Evolutionary conservation across 2,113 vertebrate genomes (phyloP), one percentile per base, ranked within the genome.

Genomic region (Vireo altiloquus): DNA sequence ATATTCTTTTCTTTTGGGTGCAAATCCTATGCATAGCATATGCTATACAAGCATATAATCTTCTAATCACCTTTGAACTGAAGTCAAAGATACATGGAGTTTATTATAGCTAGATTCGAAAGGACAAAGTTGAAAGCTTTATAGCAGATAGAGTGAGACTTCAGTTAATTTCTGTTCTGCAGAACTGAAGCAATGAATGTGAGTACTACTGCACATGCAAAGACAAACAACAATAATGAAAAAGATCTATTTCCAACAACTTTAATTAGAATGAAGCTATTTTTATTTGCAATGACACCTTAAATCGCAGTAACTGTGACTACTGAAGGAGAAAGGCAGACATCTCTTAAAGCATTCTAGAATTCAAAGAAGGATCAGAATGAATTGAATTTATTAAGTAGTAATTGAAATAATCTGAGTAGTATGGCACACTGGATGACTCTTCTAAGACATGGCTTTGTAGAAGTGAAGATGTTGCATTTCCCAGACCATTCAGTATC

Each of bases 81-180:
- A 59, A 85, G 47, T 97, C 42, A 88, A 94, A 77, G 68, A 52
- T 78, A 82, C 15, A 46, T n/a, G 42, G 50, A 35, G 12, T 86
- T 93, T 47, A 78, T 92, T 47, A 59, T 15, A 86, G 40, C 44
- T 94, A 74, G 20, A 56, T 94, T 92, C 52, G 80, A 96, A 90
- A 93, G 95, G 92, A 90, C 95, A 92, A 96, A 94, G 92, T 87
- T 89, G 64, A 90, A 87, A 90, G 78, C 60, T 68, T 83, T 86
- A 60, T 6, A 90, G 60, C 40, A 94, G 65, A 59, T 13, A 35
- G 23, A 71, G 15, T 18, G 46, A 91, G 64, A 63, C 35, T 59
- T 75, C 65, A 40, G 71, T 56, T 78, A n/a, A 59, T 70, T 90
- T 78, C 56, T 70, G 20, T 81, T 88, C 52, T 90, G 72, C 40